Percentiles rank a stretch among this genome's conserved stretches.
Evolutionary conservation across 1,140 invertebrate species (phyloP).

Genomic region (Drosophila kikkawai): DNA sequence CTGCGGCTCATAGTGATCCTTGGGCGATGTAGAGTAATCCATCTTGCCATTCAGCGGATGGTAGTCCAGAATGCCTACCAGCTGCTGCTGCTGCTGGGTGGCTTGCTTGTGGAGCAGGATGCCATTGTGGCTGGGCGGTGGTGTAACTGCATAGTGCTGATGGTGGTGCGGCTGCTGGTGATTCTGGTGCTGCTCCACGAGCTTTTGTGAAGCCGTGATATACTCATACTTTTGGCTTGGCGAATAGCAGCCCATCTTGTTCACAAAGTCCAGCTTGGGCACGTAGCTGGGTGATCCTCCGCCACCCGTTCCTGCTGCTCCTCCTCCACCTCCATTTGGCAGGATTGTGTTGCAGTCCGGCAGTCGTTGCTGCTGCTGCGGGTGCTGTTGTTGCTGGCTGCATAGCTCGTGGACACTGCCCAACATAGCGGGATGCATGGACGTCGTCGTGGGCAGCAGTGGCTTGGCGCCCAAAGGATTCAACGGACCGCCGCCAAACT

Average conservation of each 20-base stretch:
- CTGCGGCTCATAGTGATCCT: slow-evolving; percentile 75
- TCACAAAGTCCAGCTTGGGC: slow-evolving; percentile 75
- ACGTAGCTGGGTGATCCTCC: slow-evolving; percentile 79
- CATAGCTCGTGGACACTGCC: slow-evolving; percentile 84
- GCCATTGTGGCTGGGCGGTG: slow-evolving; percentile 70
- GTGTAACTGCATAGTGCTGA: slow-evolving; percentile 71
- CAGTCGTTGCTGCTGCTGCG: slow-evolving; percentile 64
- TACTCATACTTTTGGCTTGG: slow-evolving; percentile 84
- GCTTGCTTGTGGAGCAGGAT: slow-evolving; percentile 70
- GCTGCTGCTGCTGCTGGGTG: slow-evolving; percentile 65
- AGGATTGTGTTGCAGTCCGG: slow-evolving; percentile 83
- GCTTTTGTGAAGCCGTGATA: slow-evolving; percentile 68
- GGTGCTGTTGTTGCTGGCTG: slow-evolving; percentile 58
- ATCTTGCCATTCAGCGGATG: slow-evolving; percentile 75
- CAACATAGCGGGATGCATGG: slow-evolving; percentile 88
- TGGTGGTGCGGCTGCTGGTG: slow-evolving; percentile 44
- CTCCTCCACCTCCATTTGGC: slow-evolving; percentile 63
- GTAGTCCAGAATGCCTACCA: slow-evolving; percentile 74
- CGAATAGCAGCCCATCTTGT: slow-evolving; percentile 83
- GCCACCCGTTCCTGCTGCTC: slow-evolving; percentile 1
- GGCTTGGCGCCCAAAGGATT: slow-evolving; percentile 83
- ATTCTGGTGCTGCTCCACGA: slow-evolving; percentile 72
- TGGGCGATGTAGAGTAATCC: slow-evolving; percentile 81
- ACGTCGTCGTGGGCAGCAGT: slow-evolving; percentile 80
- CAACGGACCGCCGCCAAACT: slow-evolving; percentile 86